phyloP scores from a whole-genome alignment of 2,113 vertebrate genomes.

The Arenaria interpres region DNA sequence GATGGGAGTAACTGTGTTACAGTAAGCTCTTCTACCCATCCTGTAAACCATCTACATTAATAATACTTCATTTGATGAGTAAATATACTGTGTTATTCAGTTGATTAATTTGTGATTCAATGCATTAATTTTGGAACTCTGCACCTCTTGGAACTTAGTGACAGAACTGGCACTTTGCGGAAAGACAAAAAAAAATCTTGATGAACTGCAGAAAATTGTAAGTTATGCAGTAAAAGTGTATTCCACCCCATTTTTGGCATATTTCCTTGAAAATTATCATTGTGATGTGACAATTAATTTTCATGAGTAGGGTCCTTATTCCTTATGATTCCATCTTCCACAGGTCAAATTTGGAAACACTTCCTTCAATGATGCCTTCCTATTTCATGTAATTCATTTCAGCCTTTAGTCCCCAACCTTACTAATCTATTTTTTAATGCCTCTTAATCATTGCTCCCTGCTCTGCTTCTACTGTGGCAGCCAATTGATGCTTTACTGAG shows the following conservation, averaged over 20 bases:
- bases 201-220: constrained; percentile 43
- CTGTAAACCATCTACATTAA: not conserved
- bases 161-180: not conserved
- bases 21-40: not conserved
- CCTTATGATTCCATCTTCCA: constrained; percentile 62
- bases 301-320: constrained; percentile 49
- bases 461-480: constrained; percentile 2
- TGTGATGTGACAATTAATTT: constrained; percentile 61
- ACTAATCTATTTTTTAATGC: constrained; percentile 73
- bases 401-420: constrained; percentile 47
- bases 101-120: not conserved
- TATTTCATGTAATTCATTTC: constrained; percentile 67
- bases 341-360: constrained; percentile 55
- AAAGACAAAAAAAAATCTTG: not conserved
- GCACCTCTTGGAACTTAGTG: not conserved
- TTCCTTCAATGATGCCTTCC: constrained; percentile 62
- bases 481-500: constrained; percentile 32
- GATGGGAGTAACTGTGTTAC: not conserved
- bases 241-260: constrained; percentile 35
- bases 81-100: not conserved
- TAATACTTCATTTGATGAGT: not conserved
- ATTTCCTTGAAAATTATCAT: constrained; percentile 66
- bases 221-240: constrained; percentile 40
- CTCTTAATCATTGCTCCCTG: constrained; percentile 60
- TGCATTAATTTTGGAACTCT: not conserved